Percentiles rank a stretch among this genome's conserved stretches.
phyloP scores from a whole-genome alignment of 2,113 vertebrate species.

The Eudyptes chrysolophus region DNA sequence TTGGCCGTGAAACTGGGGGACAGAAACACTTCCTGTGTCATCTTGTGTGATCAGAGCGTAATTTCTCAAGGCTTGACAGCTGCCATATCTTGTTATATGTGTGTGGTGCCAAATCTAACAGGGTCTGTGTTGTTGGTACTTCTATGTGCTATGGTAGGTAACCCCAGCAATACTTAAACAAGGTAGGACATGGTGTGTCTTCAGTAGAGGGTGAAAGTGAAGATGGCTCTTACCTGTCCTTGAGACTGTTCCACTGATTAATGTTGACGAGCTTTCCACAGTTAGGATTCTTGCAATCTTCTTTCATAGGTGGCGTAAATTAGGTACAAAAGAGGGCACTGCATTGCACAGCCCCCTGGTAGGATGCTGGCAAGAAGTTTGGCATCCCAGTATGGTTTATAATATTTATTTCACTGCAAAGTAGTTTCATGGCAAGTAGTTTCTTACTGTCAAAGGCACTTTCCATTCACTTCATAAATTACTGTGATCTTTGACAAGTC shows the following conservation, averaged over 20 bases:
- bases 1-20: background rate
- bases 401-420: conserved; percentile 31
- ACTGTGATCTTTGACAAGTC: conserved; percentile 41
- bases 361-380: background rate
- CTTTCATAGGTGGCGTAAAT: background rate
- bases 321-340: background rate
- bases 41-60: background rate
- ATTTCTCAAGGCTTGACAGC: background rate
- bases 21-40: background rate
- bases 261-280: background rate
- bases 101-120: background rate
- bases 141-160: background rate
- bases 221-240: background rate
- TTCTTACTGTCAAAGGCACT: conserved; percentile 41
- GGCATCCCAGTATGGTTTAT: background rate
- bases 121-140: background rate
- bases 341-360: background rate
- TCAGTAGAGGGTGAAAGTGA: background rate
- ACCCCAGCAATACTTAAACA: background rate
- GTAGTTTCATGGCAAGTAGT: background rate
- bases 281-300: background rate
- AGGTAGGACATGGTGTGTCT: background rate
- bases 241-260: background rate
- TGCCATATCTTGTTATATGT: background rate
- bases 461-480: conserved; percentile 40